These are phyloP conservation scores for Aproaerema taeniolella DNA, from an alignment of 2,888 invertebrate genomes.

Conservation along the genomic window DNA sequence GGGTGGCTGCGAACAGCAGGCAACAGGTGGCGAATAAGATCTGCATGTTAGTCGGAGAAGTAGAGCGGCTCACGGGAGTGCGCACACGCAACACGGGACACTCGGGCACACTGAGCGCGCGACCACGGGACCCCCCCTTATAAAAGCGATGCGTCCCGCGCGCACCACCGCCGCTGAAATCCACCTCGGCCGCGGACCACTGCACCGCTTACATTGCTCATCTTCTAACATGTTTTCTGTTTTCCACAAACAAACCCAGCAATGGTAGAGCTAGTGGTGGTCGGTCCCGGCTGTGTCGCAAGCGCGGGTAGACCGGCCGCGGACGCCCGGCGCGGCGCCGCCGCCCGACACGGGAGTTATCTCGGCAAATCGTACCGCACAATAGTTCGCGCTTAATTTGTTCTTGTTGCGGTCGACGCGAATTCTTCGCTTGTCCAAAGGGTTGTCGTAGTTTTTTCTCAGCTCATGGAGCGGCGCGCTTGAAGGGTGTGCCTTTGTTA, in stretches of 20 bases:
- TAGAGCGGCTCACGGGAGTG: conserved; percentile 47
- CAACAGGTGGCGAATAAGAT: conserved; percentile 73
- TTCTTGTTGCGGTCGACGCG: conserved; percentile 71
- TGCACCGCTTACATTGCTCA: not conserved
- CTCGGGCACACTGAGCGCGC: conserved; percentile 74
- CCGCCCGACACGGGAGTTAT: conserved; percentile 66
- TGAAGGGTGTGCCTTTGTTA: conserved; percentile 47
- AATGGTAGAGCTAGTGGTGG: not conserved
- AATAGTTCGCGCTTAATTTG: conserved; percentile 74
- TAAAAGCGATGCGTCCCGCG: conserved; percentile 71
- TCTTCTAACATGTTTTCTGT: not conserved
- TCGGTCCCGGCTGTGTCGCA: no score
- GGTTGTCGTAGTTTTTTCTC: conserved; percentile 64
- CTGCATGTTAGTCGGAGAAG: conserved; percentile 53
- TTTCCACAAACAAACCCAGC: not conserved
- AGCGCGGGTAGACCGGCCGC: not conserved
- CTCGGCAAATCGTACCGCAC: conserved; percentile 71
- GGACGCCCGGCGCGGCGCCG: conserved; percentile 29
- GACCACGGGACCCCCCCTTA: conserved; percentile 71
- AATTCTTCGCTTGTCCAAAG: conserved; percentile 70
- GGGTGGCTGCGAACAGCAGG: conserved; percentile 70
- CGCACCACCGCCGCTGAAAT: conserved; percentile 41
- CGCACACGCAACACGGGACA: conserved; percentile 70
- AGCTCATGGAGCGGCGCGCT: conserved; percentile 39
- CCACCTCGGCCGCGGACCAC: not conserved